phyloP scores from a whole-genome alignment of 1,140 invertebrate genomes.

The Heliconius congener region DNA sequence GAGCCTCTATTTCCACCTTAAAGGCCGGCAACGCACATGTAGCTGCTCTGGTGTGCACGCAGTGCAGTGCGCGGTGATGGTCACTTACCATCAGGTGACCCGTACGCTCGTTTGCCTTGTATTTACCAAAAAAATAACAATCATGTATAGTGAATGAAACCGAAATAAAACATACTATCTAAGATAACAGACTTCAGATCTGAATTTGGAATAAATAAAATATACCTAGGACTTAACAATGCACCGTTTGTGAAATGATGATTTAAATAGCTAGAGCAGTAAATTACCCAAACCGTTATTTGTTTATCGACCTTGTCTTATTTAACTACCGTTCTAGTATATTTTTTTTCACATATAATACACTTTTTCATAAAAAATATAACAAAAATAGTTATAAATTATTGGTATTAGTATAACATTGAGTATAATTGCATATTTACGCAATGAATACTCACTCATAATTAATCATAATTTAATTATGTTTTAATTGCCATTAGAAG shows the following conservation, averaged over 20 bases:
- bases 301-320: background rate
- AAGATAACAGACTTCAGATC: too few species aligned
- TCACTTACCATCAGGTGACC: too few species aligned
- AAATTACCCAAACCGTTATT: background rate
- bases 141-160: too few species aligned
- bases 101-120: too few species aligned
- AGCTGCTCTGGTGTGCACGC: too few species aligned
- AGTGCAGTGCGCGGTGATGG: too few species aligned
- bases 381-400: background rate
- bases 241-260: background rate
- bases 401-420: background rate
- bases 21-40: too few species aligned
- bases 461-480: conserved; percentile 26
- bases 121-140: too few species aligned
- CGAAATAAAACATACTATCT: too few species aligned
- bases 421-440: background rate
- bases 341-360: background rate
- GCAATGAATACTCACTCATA: conserved; percentile 7
- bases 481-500: conserved; percentile 47
- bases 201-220: too few species aligned
- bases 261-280: background rate
- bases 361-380: background rate
- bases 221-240: too few species aligned
- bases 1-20: too few species aligned
- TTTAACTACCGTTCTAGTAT: background rate